Evolutionary conservation across 2,113 vertebrate genomes (phyloP).

Genomic region (Corynorhinus townsendii): DNA sequence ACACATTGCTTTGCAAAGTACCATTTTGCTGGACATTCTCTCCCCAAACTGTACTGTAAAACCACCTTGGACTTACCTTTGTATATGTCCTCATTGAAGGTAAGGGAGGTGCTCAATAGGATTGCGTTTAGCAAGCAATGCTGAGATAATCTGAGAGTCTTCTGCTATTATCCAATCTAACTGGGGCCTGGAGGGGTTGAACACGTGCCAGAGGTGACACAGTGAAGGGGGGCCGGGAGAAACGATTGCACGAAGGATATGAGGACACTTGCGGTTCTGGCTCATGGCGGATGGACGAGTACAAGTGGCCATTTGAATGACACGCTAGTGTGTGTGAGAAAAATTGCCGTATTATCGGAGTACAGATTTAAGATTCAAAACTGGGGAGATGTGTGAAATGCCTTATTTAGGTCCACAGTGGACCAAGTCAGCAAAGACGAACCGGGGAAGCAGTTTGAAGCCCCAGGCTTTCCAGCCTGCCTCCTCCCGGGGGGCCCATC

Average conservation of each 20-base stretch:
- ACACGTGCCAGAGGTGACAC: fast-evolving
- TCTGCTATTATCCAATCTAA: fast-evolving
- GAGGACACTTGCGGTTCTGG: background rate
- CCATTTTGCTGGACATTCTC: background rate
- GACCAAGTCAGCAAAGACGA: background rate
- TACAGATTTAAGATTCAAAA: background rate
- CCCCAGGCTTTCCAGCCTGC: fast-evolving
- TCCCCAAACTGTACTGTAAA: background rate
- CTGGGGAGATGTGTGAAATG: background rate
- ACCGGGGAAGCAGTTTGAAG: background rate
- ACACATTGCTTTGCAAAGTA: background rate
- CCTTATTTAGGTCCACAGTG: background rate
- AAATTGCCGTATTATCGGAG: background rate
- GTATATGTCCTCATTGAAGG: fast-evolving
- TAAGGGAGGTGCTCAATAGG: fast-evolving
- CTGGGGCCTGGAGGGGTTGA: background rate
- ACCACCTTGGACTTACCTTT: background rate
- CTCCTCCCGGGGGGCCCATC: fast-evolving
- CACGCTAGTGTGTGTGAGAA: background rate
- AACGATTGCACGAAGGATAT: fast-evolving
- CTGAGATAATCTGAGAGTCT: background rate
- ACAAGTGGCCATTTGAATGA: background rate
- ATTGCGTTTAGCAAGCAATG: fast-evolving
- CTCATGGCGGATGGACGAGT: background rate
- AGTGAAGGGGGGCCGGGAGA: fast-evolving